These are phyloP conservation scores for Argynnis bischoffii DNA, from an alignment of 2,888 invertebrate genomes.

Conservation along the genomic window DNA sequence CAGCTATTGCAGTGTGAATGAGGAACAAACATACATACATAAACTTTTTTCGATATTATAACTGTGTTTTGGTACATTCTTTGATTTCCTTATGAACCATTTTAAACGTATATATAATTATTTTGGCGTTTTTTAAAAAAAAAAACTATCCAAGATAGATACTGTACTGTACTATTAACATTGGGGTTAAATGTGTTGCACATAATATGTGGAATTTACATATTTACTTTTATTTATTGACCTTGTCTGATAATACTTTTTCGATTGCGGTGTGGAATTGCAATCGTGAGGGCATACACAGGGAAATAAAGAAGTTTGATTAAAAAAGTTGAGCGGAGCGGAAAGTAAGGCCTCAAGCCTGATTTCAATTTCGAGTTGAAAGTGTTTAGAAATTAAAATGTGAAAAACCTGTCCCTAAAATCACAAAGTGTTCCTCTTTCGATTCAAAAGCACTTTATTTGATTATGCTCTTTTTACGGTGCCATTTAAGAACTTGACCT, in stretches of 20 bases:
- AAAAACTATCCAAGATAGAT: not conserved
- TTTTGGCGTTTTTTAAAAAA: too few species aligned
- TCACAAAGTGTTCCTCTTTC: constrained; percentile 29
- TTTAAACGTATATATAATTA: too few species aligned
- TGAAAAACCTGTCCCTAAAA: constrained; percentile 40
- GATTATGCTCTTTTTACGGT: constrained; percentile 22
- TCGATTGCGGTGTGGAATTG: constrained; percentile 34
- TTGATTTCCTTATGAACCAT: too few species aligned
- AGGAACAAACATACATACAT: too few species aligned
- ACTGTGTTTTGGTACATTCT: too few species aligned
- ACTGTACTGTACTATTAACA: not conserved
- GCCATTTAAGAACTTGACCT: constrained; percentile 22
- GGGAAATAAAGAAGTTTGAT: constrained; percentile 43
- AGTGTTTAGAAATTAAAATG: constrained; percentile 44
- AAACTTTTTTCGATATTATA: too few species aligned
- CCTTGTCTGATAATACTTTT: constrained; percentile 30
- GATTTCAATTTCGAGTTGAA: constrained; percentile 43
- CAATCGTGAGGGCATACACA: constrained; percentile 36
- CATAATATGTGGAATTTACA: not conserved
- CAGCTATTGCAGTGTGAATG: too few species aligned
- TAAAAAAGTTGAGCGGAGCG: constrained; percentile 43
- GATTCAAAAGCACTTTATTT: constrained; percentile 33
- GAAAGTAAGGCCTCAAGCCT: constrained; percentile 31
- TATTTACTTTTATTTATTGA: constrained; percentile 34
- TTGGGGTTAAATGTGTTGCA: not conserved